A percentile compares a stretch with the other conserved stretches of the same genome.
Evolutionary conservation across 1,140 invertebrate genomes (phyloP).

Genomic region (Drosophila repletoides): DNA sequence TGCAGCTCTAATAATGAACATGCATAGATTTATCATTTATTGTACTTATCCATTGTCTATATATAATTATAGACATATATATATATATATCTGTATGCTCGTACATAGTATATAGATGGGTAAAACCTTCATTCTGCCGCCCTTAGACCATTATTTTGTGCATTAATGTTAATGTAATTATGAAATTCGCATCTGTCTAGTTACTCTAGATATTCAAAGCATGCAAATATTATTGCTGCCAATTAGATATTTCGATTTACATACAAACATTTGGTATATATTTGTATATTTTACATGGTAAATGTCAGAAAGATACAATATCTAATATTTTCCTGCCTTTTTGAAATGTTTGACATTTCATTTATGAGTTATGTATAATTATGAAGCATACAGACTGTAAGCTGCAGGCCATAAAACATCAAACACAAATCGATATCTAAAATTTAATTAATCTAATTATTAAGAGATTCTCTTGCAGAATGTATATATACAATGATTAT

Average conservation of each 20-base stretch:
- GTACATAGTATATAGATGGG: no score
- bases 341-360: neutral
- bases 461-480: no score
- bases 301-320: slow-evolving; percentile 1
- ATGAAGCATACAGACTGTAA: no score
- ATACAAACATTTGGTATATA: neutral
- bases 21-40: slow-evolving; percentile 32
- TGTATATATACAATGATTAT: no score
- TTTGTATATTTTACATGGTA: neutral
- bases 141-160: slow-evolving; percentile 13
- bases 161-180: slow-evolving; percentile 65
- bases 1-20: slow-evolving; percentile 28
- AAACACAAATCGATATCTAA: no score
- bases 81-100: no score
- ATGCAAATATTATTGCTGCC: slow-evolving; percentile 32
- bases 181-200: slow-evolving; percentile 48
- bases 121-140: no score
- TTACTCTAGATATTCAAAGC: slow-evolving; percentile 41
- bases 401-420: no score
- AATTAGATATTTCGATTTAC: slow-evolving; percentile 3
- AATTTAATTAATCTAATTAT: no score
- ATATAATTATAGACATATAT: no score
- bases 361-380: slow-evolving; percentile 22
- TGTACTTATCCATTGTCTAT: slow-evolving; percentile 26
- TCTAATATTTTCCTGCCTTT: neutral